Evolutionary conservation across 2,113 vertebrate species (phyloP), one percentile per base, ranked within the genome.

Genomic region (Tragelaphus buxtoni): DNA sequence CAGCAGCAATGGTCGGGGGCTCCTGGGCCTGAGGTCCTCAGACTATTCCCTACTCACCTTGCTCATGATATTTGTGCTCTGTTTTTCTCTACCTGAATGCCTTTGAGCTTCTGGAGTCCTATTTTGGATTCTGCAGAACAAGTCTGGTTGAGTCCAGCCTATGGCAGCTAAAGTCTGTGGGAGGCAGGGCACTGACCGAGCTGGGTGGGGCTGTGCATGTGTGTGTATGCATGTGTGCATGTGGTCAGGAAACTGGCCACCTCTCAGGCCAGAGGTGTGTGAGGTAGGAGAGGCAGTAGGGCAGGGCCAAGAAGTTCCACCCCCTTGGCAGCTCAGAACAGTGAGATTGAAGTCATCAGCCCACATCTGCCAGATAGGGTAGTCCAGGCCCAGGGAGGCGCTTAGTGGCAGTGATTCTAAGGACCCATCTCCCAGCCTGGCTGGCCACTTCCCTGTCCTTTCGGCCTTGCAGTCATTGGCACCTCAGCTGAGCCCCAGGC

Each of bases 11-110:
- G 4, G 0, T 28, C 13, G n/a, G 22, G 4, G 80, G 74, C 58
- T 65, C 28, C 58, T 35, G 74, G 45, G 24, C 47, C 83, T 82
- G 39, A 0, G 3, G 58, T 30, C 24, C 16, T 45, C 28, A 79
- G 47, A 9, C 14, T 65, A 35, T 11, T 47, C 20, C 53, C 9
- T 17, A 0, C 8, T 24, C 2, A 4, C 1, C 45, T 22, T 53
- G 42, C 69, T 60, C 32, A 39, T 0, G 1, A 32, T 35, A 5
- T 32, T 11, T 42, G 32, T 49, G 53, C 24, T 77, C 60, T 55
- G 0, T 28, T n/a, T 83, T 49, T 77, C 80, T 63, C 12, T 45
- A 5, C 56, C 7, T 1, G 9, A 74, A 79, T 3, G 14, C 26
- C 17, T 30, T 35, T 63, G 76, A 63, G 39, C 49, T 86, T 61